Conservation (phyloP, 2,113 vertebrate species). For the Papio anubis region DNA sequence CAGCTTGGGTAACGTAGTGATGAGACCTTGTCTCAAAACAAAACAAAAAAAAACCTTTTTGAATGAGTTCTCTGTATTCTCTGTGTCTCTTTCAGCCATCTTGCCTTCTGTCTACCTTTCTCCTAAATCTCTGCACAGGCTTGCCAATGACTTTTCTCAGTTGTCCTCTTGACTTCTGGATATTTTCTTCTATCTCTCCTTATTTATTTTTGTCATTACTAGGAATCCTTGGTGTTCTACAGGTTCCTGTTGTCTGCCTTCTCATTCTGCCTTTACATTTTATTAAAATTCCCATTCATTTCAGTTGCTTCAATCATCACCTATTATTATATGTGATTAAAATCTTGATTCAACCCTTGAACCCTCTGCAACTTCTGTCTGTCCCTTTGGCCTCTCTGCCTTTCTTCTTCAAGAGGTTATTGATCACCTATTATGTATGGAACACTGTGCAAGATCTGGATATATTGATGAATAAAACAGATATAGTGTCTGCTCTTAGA, state of each 20-base stretch:
- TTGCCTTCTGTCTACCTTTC: not conserved
- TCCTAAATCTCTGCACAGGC: not conserved
- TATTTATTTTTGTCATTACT: slow-evolving; percentile 28
- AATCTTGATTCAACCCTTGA: slow-evolving; percentile 15
- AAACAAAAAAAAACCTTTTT: not conserved
- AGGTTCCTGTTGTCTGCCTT: slow-evolving; percentile 20
- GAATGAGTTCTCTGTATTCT: not conserved
- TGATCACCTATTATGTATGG: not conserved
- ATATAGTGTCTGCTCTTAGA: not conserved
- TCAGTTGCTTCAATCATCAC: not conserved
- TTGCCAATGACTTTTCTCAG: not conserved
- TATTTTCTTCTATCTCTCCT: not conserved
- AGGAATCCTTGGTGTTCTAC: not conserved
- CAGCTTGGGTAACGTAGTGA: too few relatives aligned
- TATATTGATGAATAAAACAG: not conserved
- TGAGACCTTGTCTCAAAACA: too few relatives aligned
- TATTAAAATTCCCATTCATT: slow-evolving; percentile 33
- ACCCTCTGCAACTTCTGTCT: not conserved
- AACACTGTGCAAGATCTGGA: not conserved
- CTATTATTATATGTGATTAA: not conserved
- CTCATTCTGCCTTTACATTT: not conserved
- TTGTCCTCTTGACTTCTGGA: not conserved
- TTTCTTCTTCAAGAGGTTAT: not conserved
- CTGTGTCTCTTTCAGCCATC: not conserved
- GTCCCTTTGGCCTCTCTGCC: not conserved